Evolutionary conservation across 2,797 vertebrate species (phyloP).

Genomic region (Sebastes melanostomus): DNA sequence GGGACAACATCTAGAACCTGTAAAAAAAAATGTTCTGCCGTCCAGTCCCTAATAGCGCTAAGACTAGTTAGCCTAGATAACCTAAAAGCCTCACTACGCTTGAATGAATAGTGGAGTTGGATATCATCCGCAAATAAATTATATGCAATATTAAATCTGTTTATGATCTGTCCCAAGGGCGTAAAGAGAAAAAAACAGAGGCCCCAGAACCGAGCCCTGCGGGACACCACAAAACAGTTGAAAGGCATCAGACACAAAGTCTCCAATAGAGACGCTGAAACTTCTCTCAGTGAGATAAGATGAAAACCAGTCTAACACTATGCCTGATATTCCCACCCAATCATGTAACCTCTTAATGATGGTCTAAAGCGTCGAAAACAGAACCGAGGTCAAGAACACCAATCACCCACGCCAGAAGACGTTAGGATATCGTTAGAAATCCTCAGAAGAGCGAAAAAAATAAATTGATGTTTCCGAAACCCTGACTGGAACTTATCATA

Average conservation of each 20-base stretch:
- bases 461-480: too few species aligned
- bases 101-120: neutral
- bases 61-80: too few species aligned
- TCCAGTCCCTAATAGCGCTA: too few species aligned
- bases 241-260: neutral
- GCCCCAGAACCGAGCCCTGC: neutral
- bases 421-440: too few species aligned
- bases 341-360: too few species aligned
- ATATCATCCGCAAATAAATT: neutral
- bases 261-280: neutral
- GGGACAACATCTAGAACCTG: neutral
- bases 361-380: too few species aligned
- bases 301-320: neutral
- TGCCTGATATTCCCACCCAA: neutral
- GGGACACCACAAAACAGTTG: neutral
- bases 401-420: too few species aligned
- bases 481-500: too few species aligned
- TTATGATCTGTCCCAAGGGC: neutral
- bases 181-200: neutral
- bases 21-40: too few species aligned
- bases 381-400: too few species aligned
- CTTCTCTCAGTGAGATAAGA: neutral
- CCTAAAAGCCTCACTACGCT: neutral
- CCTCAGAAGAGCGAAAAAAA: too few species aligned
- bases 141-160: neutral